Conservation (phyloP, 2,888 invertebrate species). For the Mesodorylaimus sp. region DNA sequence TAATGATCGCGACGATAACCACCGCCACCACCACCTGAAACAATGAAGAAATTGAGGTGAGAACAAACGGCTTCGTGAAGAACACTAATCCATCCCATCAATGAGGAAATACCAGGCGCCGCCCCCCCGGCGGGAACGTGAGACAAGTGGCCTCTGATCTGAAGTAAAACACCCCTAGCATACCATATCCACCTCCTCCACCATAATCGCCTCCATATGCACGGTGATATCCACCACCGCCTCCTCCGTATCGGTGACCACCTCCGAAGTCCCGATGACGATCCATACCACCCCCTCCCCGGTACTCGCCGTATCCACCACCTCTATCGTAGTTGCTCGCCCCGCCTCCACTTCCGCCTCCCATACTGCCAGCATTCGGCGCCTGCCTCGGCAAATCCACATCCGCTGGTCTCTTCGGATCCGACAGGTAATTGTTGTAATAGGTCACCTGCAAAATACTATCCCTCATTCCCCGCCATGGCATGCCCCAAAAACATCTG, state of each 20-base stretch:
- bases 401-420: constrained; percentile 79
- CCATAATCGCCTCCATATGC: not conserved
- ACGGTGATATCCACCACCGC: constrained; percentile 21
- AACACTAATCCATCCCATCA: no score
- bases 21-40: constrained; percentile 23
- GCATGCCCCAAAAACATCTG: not conserved
- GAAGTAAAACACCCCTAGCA: not conserved
- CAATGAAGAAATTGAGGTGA: no score
- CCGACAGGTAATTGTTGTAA: constrained; percentile 83
- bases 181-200: not conserved
- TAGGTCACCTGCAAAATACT: constrained; percentile 49
- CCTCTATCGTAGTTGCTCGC: not conserved
- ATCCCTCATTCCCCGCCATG: not conserved
- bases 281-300: constrained; percentile 10
- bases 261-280: constrained; percentile 10
- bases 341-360: constrained; percentile 14
- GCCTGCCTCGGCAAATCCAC: constrained; percentile 43
- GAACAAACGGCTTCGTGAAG: no score
- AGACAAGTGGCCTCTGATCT: no score
- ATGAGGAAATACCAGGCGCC: no score
- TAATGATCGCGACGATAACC: constrained; percentile 5
- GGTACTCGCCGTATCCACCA: constrained; percentile 6
- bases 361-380: constrained; percentile 13
- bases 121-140: no score
- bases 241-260: constrained; percentile 22